Percentiles rank a stretch among this genome's conserved stretches.
Evolutionary conservation across 2,113 vertebrate species (phyloP).

Genomic region (Cololabis saira): DNA sequence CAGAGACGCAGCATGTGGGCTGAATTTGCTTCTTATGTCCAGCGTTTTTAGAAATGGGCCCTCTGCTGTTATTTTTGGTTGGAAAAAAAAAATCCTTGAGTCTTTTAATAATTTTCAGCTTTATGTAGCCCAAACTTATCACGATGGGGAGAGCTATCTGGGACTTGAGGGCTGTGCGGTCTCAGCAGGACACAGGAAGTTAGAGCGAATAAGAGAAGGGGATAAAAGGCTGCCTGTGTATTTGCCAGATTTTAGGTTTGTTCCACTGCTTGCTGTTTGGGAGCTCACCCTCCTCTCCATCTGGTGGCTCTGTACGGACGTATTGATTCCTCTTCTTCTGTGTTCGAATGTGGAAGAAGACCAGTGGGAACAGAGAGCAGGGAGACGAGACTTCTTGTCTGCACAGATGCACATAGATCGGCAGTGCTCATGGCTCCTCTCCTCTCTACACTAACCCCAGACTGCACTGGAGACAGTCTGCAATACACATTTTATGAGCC

Average conservation of each 20-base stretch:
- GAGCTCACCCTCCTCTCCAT: constrained; percentile 31
- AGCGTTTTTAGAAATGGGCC: constrained; percentile 52
- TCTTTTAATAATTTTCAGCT: constrained; percentile 75
- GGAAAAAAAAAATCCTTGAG: constrained; percentile 53
- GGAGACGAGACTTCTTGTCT: constrained; percentile 83
- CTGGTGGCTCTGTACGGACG: constrained; percentile 59
- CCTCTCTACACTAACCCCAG: constrained; percentile 74
- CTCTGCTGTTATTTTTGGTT: constrained; percentile 78
- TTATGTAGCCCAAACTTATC: constrained; percentile 65
- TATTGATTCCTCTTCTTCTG: constrained; percentile 84
- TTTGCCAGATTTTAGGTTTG: constrained; percentile 49
- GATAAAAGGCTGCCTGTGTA: constrained; percentile 49
- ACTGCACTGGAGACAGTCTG: constrained; percentile 79
- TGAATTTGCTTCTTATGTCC: constrained; percentile 57
- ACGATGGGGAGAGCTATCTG: constrained; percentile 56
- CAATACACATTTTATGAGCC: constrained; percentile 81
- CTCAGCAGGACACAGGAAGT: constrained; percentile 63
- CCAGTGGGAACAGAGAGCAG: constrained; percentile 59
- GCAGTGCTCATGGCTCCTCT: constrained; percentile 77
- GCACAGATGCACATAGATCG: constrained; percentile 64
- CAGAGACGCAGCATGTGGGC: constrained; percentile 60
- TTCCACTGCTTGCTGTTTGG: constrained; percentile 50
- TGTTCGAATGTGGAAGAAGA: constrained; percentile 60
- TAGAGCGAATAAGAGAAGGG: constrained; percentile 29
- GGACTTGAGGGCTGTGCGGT: constrained; percentile 57